These are phyloP conservation scores for Orthochromis indermauri DNA, from an alignment of 2,113 vertebrate species.

Conservation along the genomic window DNA sequence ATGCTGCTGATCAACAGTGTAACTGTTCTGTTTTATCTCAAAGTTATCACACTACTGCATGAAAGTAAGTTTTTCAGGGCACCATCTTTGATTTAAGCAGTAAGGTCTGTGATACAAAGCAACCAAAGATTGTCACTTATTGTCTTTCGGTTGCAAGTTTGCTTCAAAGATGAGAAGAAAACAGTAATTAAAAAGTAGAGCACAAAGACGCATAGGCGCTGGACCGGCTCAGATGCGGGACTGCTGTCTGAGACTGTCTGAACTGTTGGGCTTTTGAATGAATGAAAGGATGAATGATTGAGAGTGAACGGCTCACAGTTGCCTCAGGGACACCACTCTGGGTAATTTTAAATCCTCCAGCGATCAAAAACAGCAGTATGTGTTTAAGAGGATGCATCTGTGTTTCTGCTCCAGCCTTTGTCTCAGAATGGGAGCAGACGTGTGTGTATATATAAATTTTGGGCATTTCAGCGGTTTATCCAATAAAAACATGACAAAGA, in stretches of 20 bases:
- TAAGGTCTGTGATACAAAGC: background rate
- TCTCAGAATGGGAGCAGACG: background rate
- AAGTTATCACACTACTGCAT: background rate
- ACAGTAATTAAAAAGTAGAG: constrained; percentile 44
- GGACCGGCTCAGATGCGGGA: background rate
- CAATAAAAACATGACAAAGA: constrained; percentile 55
- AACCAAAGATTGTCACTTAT: constrained; percentile 6
- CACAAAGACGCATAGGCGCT: background rate
- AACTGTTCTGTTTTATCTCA: background rate
- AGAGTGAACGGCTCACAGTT: background rate
- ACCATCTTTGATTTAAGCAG: constrained; percentile 2
- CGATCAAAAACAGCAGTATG: background rate
- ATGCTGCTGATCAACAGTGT: background rate
- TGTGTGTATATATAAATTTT: constrained; percentile 16
- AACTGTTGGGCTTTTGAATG: constrained; percentile 3
- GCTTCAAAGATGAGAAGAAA: constrained; percentile 42
- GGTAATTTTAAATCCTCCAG: constrained; percentile 25
- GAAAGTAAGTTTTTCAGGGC: background rate
- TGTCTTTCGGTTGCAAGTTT: constrained; percentile 20
- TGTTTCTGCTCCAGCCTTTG: constrained; percentile 2
- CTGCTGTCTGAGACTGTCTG: constrained; percentile 14
- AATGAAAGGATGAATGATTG: constrained; percentile 24
- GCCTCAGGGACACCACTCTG: constrained; percentile 3
- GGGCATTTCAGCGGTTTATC: constrained; percentile 41
- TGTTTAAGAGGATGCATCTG: constrained; percentile 19